Base-by-base conservation (phyloP, 2,113 vertebrate genomes). In the Mugil cephalus region DNA sequence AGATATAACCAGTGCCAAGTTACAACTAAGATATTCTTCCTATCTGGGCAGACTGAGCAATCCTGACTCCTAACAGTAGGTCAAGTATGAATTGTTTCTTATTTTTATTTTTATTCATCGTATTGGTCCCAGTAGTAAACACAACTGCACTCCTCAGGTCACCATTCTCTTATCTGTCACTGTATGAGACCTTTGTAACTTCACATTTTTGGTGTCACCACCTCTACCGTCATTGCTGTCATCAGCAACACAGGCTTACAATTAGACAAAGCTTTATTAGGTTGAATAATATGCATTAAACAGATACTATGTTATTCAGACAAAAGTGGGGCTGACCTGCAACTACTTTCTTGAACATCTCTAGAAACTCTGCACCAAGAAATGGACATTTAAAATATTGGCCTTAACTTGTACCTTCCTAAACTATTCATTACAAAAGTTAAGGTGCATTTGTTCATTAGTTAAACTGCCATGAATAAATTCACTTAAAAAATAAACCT, bases 231-330 rank as follows among this genome's bases (percentile, higher is more conserved):
- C 35, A 46, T 36, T 34, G 24, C 40, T 0, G 4, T 62, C 66
- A 62, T 79, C 69, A 69, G n/a, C 38, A 46, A 60, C 50, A 10
- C 19, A 42, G 35, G 36, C 55, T 48, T 18, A 42, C 34, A 8
- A 18, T 46, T 38, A 39, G 62, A 12, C 38, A 35, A 61, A 24
- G 17, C 10, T 21, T 68, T 17, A 68, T 64, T 47, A 63, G 10
- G 19, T 38, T 42, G 8, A 40, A 38, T 39, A 17, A 10, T n/a
- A 53, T 62, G 21, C 17, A 69, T 24, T 14, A 56, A 48, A 45
- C 15, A 21, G 3, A 21, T 21, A 38, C 36, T 54, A 17, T 15
- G 60, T 46, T 60, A 53, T 54, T 66, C 34, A 40, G 19, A 38
- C 43, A 13, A n/a, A 56, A 18, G 38, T 11, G 1, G 36, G 7